Evolutionary conservation across 2,888 invertebrate genomes (phyloP), one percentile per base, ranked within the genome.

Genomic region (Onthophagus sagittarius): DNA sequence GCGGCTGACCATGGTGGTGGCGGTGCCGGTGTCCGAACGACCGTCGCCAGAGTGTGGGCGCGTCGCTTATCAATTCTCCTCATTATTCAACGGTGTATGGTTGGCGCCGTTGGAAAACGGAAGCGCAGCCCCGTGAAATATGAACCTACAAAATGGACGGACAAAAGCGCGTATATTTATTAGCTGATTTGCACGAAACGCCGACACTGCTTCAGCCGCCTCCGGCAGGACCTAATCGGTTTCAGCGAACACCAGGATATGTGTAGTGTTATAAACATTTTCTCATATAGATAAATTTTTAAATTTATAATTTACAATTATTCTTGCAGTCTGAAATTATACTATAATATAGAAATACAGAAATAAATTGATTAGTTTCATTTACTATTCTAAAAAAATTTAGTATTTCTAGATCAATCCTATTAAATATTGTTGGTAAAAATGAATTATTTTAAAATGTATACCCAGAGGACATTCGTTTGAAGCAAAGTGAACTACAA

Each of bases 31-130:
- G 67, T 31, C 32, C 31, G 67, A 32, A 23, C 67, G 31, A 67
- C 67, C 31, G 67, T 23, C 23, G 67, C 31, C 67, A n/a, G 67
- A 67, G 67, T 67, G 67, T 70, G 62, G 39, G 70, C 15, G 72
- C 39, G 15, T 15, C 72, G 71, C 72, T 72, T 72, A 72, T 72
- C 72, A 72, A 72, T 72, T 39, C 72, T 72, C 64, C 64, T 53
- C 67, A 72, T 53, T 65, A 67, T 67, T 72, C 64, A 67, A 53
- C 67, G 32, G 67, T 23, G 67, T 32, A 67, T 32, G 32, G 31
- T 23, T 6, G 31, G 67, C 7, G n/a, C 67, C 32, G 67, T 32
- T 32, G 15, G 67, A 67, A 67, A 67, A 32, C 67, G 67, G 67
- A 67, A 67, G 67, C 67, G 23, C 67, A 32, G 32, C 67, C 39